Percentiles rank a stretch among this genome's conserved stretches.
phyloP scores from a whole-genome alignment of 1,140 invertebrate genomes.

The Maconellicoccus hirsutus region DNA sequence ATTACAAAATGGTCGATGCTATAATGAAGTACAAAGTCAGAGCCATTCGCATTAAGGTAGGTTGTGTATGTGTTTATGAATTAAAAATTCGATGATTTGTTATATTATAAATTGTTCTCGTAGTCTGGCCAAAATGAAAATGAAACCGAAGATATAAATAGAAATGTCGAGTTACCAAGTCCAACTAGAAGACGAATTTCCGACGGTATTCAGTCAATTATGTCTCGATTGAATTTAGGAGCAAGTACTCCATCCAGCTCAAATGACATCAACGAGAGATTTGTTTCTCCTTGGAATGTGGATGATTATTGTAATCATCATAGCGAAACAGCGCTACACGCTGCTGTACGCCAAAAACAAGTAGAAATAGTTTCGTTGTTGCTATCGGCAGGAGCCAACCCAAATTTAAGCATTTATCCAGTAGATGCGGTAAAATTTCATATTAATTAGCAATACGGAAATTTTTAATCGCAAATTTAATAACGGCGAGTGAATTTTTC shows the following conservation, averaged over 20 bases:
- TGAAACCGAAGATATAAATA: conserved; percentile 26
- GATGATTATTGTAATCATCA: conserved; percentile 66
- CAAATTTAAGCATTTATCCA: conserved; percentile 42
- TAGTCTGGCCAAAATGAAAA: neutral
- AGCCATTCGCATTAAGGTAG: conserved; percentile 44
- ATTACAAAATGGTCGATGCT: conserved; percentile 63
- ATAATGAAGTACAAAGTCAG: conserved; percentile 62
- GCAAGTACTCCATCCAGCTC: conserved; percentile 28
- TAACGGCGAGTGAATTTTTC: neutral
- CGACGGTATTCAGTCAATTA: conserved; percentile 73
- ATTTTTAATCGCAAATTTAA: no score
- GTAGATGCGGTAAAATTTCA: neutral
- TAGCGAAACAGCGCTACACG: conserved; percentile 63
- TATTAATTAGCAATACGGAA: no score
- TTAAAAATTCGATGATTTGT: neutral
- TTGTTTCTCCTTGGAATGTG: conserved; percentile 54
- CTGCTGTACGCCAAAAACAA: conserved; percentile 63
- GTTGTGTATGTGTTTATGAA: neutral
- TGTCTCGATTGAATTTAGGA: conserved; percentile 61
- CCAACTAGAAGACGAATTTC: conserved; percentile 64
- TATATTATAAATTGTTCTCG: neutral
- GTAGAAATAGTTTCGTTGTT: conserved; percentile 60
- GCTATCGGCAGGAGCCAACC: conserved; percentile 57
- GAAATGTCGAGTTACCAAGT: conserved; percentile 36
- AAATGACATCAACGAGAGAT: conserved; percentile 39